Evolutionary conservation across 2,797 vertebrate genomes (phyloP).

Genomic region (Tenualosa thibaudeaui): DNA sequence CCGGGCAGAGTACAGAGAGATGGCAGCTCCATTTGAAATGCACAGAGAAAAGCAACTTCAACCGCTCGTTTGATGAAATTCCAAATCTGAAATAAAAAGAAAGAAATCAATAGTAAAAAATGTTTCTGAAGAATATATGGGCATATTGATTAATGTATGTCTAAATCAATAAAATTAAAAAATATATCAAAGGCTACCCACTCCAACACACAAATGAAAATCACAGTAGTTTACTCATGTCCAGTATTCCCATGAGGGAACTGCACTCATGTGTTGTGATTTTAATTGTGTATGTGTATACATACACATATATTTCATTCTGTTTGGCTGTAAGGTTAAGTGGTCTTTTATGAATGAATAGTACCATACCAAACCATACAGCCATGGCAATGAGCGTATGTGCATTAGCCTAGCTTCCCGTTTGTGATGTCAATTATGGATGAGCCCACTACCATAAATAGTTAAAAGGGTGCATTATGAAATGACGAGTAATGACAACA

Average conservation of each 20-base stretch:
- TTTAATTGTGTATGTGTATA: neutral
- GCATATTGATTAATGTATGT: conserved; percentile 3
- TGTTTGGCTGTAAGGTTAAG: conserved; percentile 47
- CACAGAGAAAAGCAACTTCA: conserved; percentile 11
- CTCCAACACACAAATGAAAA: neutral
- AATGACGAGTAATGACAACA: conserved; percentile 40
- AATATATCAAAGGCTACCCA: conserved; percentile 46
- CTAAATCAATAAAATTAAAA: conserved; percentile 34
- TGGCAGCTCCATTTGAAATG: neutral
- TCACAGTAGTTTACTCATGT: neutral
- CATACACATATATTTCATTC: neutral
- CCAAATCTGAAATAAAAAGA: neutral
- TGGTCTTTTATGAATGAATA: conserved; percentile 56
- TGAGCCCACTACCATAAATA: conserved; percentile 37
- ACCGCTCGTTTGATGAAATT: neutral
- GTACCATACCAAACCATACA: conserved; percentile 30
- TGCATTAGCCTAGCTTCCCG: conserved; percentile 37
- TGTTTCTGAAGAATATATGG: conserved; percentile 14
- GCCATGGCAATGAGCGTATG: conserved; percentile 6
- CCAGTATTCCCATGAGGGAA: neutral
- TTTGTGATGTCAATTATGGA: conserved; percentile 41
- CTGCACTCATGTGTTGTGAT: neutral
- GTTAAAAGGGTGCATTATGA: conserved; percentile 42
- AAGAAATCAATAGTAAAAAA: conserved; percentile 13
- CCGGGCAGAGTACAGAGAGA: neutral